These are phyloP conservation scores for Oenanthe melanoleuca DNA, from an alignment of 2,113 vertebrate species.

Conservation along the genomic window DNA sequence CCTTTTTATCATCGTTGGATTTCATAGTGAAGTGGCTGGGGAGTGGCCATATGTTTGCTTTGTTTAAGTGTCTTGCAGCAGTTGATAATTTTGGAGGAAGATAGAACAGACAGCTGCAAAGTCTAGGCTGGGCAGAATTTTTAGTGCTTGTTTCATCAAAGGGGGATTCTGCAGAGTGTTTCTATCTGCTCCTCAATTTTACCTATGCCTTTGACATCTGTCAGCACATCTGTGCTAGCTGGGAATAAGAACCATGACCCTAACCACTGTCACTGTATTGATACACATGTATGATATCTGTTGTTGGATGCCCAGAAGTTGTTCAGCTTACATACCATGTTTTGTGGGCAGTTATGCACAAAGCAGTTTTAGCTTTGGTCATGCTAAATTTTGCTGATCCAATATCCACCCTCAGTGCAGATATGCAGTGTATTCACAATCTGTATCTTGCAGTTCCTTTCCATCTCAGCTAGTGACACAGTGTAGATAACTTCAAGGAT, in stretches of 20 bases:
- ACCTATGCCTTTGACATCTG: neutral
- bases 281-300: neutral
- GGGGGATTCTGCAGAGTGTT: neutral
- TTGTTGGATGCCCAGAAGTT: neutral
- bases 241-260: neutral
- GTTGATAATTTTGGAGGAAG: neutral
- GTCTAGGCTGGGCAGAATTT: neutral
- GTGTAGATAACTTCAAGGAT: neutral
- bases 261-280: neutral
- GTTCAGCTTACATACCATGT: neutral
- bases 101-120: neutral
- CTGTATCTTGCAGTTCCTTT: neutral
- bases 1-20: neutral
- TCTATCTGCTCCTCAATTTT: neutral
- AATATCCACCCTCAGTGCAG: neutral
- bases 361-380: rapidly evolving
- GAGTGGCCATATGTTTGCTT: neutral
- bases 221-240: neutral
- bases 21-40: neutral
- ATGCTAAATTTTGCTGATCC: neutral
- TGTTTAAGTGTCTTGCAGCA: neutral
- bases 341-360: neutral
- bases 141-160: neutral
- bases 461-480: neutral
- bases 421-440: neutral